phyloP scores from a whole-genome alignment of 2,113 vertebrate species.

The Callorhinus ursinus region DNA sequence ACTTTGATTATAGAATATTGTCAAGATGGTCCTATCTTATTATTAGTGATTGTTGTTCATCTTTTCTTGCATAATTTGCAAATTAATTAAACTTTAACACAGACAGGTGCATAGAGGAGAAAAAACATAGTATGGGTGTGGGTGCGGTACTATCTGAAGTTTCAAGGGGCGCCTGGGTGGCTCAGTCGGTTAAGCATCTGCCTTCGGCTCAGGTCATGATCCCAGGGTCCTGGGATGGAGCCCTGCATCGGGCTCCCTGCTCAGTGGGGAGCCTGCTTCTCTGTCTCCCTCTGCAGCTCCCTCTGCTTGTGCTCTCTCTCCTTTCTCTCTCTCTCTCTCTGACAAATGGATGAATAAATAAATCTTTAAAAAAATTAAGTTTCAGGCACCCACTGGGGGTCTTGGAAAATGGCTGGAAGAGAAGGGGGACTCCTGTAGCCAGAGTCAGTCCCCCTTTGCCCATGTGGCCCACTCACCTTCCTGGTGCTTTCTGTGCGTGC shows the following conservation, averaged over 20 bases:
- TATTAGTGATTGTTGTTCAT: not conserved
- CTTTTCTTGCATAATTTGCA: not conserved
- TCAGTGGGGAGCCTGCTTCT: not conserved
- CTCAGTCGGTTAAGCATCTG: not conserved
- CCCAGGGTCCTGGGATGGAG: not conserved
- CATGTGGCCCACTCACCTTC: accelerated
- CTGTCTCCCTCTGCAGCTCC: no score
- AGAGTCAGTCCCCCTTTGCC: not conserved
- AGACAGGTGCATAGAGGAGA: not conserved
- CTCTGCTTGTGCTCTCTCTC: not conserved
- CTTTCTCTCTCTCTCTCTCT: not conserved
- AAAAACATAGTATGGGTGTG: not conserved
- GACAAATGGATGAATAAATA: not conserved
- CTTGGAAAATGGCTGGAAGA: not conserved
- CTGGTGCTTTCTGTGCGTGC: not conserved
- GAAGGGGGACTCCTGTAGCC: not conserved
- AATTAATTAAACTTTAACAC: not conserved
- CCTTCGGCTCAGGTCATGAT: not conserved
- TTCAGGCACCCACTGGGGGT: not conserved
- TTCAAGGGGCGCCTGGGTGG: not conserved
- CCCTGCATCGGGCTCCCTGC: not conserved
- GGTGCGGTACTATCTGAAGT: not conserved
- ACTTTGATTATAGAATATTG: not conserved
- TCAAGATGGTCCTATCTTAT: not conserved
- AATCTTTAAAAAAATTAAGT: not conserved